Evolutionary conservation across 2,113 vertebrate species (phyloP).

Genomic region (Solenodon paradoxus): DNA sequence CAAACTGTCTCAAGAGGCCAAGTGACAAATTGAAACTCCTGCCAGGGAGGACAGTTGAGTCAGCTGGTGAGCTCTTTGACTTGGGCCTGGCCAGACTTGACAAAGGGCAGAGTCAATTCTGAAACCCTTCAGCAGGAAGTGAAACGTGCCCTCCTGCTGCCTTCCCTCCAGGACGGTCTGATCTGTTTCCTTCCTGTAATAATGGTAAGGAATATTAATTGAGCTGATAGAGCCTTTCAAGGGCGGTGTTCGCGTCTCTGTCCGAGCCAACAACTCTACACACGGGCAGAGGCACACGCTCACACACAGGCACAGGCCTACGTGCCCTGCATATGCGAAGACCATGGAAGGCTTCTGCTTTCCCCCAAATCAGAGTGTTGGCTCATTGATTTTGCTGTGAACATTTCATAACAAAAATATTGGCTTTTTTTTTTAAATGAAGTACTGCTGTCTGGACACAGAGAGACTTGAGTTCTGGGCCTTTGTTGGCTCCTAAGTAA

Average conservation of each 20-base stretch:
- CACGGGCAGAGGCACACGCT: neutral
- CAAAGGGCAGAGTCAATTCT: neutral
- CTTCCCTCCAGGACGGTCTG: neutral
- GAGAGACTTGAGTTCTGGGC: neutral
- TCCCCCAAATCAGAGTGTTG: neutral
- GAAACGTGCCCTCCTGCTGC: slow-evolving; percentile 37
- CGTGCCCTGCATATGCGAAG: neutral
- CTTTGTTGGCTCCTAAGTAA: neutral
- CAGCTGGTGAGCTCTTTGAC: neutral
- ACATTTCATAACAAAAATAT: slow-evolving; percentile 3
- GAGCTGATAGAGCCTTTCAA: neutral
- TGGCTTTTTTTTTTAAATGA: neutral
- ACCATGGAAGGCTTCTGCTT: neutral
- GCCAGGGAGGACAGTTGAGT: neutral
- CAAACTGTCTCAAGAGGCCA: neutral
- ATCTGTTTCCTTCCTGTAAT: slow-evolving; percentile 46
- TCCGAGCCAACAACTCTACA: neutral
- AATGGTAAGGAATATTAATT: slow-evolving; percentile 34
- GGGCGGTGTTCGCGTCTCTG: neutral
- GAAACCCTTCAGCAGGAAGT: slow-evolving; percentile 28
- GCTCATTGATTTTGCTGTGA: neutral
- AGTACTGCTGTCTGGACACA: neutral
- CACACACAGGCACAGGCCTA: neutral
- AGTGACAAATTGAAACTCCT: neutral
- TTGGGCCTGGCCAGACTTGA: neutral